Evolutionary conservation across 1,140 invertebrate species (phyloP), one percentile per base, ranked within the genome.

Genomic region (Cherax destructor): DNA sequence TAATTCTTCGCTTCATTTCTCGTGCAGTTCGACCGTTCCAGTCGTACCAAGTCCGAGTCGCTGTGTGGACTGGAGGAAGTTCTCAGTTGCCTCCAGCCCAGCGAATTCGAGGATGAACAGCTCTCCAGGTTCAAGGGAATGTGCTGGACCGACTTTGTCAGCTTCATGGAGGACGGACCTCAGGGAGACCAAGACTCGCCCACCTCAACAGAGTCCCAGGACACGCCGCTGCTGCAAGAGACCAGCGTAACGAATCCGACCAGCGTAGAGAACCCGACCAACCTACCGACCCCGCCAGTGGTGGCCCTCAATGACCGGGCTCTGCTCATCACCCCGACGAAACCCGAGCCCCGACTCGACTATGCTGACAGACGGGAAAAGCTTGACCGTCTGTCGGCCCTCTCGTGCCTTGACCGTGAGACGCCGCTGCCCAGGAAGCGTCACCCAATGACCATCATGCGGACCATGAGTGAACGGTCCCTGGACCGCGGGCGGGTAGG

Each of bases 51-150:
- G 93, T 95, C 94, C 7, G 95, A 95, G 92, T 95, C 94, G 50
- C 93, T 95, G 18, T 94, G 94, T 72, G 95, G 95, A 56, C 93
- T 96, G 18, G 95, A 95, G 93, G 96, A 96, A 93, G 94, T 96
- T 7, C 94, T 96, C 21, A 95, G 94, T 56, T 94, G 95, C 59
- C 92, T 96, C 41, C 95, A 95, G 92, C 95, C 95, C 9, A 95
- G 95, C 72, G 95, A 95, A 92, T 96, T 96, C 93, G 94, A 95
- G 91, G 96, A 96, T 93, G 95, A 96, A 92, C 95, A 96, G 92
- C 94, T 96, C 21, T 94, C 95, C 10, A 95, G 95, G 52, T 96
- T 95, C 93, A 96, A 96, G 90, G 85, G 95, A 7, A 94, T 95
- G 93, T 93, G 93, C 78, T 95, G 95, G 95, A 93, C 90, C 52